Evolutionary conservation across 2,888 invertebrate genomes (phyloP).

Genomic region (Caenorhabditis virilis): DNA sequence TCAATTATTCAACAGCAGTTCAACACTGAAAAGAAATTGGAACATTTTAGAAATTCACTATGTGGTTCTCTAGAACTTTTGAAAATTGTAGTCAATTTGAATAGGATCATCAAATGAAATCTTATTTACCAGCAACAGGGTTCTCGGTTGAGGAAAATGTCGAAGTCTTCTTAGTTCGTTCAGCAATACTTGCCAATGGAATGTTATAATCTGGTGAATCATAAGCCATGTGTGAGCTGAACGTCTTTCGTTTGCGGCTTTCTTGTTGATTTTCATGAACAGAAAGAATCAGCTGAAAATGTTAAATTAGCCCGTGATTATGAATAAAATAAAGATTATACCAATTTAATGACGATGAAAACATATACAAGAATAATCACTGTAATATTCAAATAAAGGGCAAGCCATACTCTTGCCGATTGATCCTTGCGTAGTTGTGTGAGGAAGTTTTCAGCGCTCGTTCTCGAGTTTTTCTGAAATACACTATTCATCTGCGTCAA

Average conservation of each 20-base stretch:
- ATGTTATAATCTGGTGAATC: neutral
- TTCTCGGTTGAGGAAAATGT: neutral
- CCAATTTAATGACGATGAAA: neutral
- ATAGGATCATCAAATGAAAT: too few species aligned
- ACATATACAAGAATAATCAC: neutral
- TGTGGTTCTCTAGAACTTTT: too few species aligned
- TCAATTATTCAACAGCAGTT: too few species aligned
- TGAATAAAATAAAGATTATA: neutral
- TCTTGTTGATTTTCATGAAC: neutral
- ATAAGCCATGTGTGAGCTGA: neutral
- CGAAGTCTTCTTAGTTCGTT: neutral
- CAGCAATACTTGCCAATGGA: neutral
- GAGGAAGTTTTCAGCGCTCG: neutral
- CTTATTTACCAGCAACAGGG: neutral
- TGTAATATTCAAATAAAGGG: neutral
- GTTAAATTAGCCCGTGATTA: neutral
- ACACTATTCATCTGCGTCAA: neutral
- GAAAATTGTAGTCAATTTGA: too few species aligned
- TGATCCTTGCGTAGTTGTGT: neutral
- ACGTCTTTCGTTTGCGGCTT: neutral
- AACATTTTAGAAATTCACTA: too few species aligned
- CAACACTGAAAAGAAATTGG: neutral
- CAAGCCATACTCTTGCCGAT: neutral
- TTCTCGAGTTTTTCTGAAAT: neutral
- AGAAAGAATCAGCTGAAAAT: neutral